These are phyloP conservation scores for Cosmorhoe ocellata DNA, from an alignment of 2,888 invertebrate species.

Conservation along the genomic window DNA sequence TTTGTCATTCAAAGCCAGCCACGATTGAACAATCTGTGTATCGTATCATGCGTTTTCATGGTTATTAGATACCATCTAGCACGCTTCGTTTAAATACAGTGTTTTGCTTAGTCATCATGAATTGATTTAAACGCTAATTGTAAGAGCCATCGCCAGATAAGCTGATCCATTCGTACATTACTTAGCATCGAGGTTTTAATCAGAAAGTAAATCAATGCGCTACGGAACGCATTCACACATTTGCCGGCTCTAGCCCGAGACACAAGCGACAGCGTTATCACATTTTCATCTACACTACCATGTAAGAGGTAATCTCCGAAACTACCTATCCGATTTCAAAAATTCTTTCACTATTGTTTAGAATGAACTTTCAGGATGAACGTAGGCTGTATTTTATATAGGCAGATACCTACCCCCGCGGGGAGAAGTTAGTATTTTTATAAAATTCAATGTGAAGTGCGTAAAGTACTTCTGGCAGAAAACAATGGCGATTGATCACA, in stretches of 20 bases:
- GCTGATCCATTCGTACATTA: constrained; percentile 46
- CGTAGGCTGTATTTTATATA: no score
- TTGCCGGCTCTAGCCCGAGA: constrained; percentile 28
- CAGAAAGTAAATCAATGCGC: constrained; percentile 57
- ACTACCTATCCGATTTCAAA: no score
- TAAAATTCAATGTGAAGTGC: no score
- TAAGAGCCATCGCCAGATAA: constrained; percentile 41
- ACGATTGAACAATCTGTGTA: constrained; percentile 21
- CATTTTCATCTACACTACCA: no score
- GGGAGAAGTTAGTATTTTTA: no score
- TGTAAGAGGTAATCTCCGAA: no score
- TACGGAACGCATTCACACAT: constrained; percentile 45
- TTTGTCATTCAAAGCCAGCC: constrained; percentile 15
- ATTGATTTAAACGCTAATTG: constrained; percentile 39
- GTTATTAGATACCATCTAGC: constrained; percentile 15
- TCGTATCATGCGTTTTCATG: constrained; percentile 17
- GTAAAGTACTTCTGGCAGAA: no score
- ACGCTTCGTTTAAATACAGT: constrained; percentile 20
- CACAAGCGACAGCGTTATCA: constrained; percentile 36
- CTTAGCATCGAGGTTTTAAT: constrained; percentile 50
- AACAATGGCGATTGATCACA: constrained; percentile 5
- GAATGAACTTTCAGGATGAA: no score
- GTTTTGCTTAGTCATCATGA: constrained; percentile 27
- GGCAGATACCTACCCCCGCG: no score
- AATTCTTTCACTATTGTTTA: no score